Evolutionary conservation across 2,888 invertebrate genomes (phyloP).

Genomic region (Onchidella celtica): DNA sequence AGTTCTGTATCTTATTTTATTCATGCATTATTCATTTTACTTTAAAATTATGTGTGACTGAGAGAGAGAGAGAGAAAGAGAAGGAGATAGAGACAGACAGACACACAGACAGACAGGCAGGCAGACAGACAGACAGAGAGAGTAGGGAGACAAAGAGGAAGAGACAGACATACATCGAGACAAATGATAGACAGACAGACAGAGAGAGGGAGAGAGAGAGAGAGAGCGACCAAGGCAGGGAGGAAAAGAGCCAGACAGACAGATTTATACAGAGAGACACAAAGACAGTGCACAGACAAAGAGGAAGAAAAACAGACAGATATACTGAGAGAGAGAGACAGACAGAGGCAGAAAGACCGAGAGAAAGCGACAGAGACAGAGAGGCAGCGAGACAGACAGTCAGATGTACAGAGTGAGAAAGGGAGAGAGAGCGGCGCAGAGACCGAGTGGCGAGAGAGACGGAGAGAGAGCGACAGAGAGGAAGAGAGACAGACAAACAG

Average conservation of each 20-base stretch:
- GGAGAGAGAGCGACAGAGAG: background rate
- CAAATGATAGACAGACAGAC: background rate
- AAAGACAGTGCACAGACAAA: background rate
- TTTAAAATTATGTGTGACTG: no score
- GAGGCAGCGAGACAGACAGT: background rate
- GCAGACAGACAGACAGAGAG: no score
- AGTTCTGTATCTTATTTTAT: no score
- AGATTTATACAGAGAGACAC: background rate
- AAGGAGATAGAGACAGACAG: no score
- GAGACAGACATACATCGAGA: background rate
- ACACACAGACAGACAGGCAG: no score
- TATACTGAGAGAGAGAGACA: background rate
- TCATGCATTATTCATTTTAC: no score
- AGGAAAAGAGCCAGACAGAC: background rate
- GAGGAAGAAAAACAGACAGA: background rate
- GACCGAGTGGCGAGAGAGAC: no score
- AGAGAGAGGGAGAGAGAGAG: conserved; percentile 17
- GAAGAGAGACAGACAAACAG: no score
- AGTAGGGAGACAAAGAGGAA: no score
- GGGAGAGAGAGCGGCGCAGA: no score
- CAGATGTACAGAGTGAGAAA: background rate
- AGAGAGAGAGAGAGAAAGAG: no score
- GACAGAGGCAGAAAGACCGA: background rate
- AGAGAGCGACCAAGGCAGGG: background rate
- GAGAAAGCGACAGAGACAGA: background rate